A percentile compares a stretch with the other conserved stretches of the same genome.
phyloP scores from a whole-genome alignment of 2,113 vertebrate species.

The Anthoscopus minutus region DNA sequence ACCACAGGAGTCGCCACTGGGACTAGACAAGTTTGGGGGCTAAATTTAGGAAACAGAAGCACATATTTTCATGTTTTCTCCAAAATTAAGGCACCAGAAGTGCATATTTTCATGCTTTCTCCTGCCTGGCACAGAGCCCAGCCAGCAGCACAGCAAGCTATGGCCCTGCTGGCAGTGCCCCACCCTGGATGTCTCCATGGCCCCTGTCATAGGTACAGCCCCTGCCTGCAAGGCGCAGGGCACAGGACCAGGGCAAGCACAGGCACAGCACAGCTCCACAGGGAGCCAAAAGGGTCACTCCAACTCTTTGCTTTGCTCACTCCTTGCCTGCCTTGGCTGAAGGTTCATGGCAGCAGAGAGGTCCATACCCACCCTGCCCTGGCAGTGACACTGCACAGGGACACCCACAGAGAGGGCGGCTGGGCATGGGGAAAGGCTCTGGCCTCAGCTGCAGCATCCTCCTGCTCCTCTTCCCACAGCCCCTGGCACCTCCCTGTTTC shows the following conservation, averaged over 20 bases:
- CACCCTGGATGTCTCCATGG: fast-evolving
- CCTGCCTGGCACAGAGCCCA: neutral
- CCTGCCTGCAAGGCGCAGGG: neutral
- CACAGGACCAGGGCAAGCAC: neutral
- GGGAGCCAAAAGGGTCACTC: neutral
- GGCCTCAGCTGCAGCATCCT: neutral
- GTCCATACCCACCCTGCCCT: neutral
- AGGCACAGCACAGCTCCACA: neutral
- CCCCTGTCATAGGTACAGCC: neutral
- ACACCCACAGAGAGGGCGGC: neutral
- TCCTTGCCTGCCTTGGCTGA: neutral
- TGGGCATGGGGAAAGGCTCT: fast-evolving
- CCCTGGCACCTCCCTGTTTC: neutral
- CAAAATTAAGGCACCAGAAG: constrained; percentile 5
- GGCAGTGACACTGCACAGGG: neutral
- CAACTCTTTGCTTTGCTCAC: neutral
- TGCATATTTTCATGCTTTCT: neutral
- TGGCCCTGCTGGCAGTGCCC: fast-evolving
- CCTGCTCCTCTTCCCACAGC: neutral
- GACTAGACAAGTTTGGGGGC: neutral
- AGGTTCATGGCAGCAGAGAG: fast-evolving
- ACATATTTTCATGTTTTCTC: neutral
- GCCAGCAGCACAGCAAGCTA: neutral
- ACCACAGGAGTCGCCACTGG: neutral
- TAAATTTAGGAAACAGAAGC: constrained; percentile 5